Base-by-base conservation (phyloP, 2,113 vertebrate genomes). In the Ifrita kowaldi region DNA sequence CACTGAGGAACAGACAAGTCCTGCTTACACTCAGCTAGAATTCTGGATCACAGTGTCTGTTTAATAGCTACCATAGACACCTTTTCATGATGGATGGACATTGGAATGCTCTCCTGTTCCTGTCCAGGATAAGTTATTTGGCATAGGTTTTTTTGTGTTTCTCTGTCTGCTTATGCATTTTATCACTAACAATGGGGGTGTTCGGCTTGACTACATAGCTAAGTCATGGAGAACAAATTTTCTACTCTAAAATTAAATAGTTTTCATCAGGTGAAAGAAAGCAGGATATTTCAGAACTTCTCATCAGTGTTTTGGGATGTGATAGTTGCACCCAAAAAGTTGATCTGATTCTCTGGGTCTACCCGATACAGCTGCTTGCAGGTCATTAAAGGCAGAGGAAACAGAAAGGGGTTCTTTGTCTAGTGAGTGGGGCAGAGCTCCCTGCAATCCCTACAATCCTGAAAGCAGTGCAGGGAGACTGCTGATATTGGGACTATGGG, bases 231-330 rank as follows among this genome's bases (percentile, higher is more conserved):
- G 39, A 75, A 64, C 41, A 44, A 68, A 78, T 89, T 52, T 75
- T 57, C n/a, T 76, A 12, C 67, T 85, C 57, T 70, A 2, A 75
- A 85, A 76, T 67, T 59, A 87, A 82, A 78, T 55, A 68, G 42
- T 35, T 91, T 87, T 84, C 59, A 83, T 76, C 32, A 76, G 60
- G 37, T 73, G 37, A 69, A 87, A 89, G 68, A 44, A 93, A 89
- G 55, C 55, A 81, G 37, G 37, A 3, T 84, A 65, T 94, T 83
- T 83, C 59, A 21, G 74, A 88, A 55, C 16, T 41, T 92, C 32
- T 67, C 37, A 23, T 82, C 18, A 63, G 56, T 53, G 30, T 71
- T 75, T 41, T 1, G 22, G 37, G 62, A 70, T 95, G 62, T 79
- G 65, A 82, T 56, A 89, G 65, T 41, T 82, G 50, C 78, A 84